Evolutionary conservation across 2,888 invertebrate species (phyloP), one percentile per base, ranked within the genome.

Genomic region (Siphlonurus alternatus): DNA sequence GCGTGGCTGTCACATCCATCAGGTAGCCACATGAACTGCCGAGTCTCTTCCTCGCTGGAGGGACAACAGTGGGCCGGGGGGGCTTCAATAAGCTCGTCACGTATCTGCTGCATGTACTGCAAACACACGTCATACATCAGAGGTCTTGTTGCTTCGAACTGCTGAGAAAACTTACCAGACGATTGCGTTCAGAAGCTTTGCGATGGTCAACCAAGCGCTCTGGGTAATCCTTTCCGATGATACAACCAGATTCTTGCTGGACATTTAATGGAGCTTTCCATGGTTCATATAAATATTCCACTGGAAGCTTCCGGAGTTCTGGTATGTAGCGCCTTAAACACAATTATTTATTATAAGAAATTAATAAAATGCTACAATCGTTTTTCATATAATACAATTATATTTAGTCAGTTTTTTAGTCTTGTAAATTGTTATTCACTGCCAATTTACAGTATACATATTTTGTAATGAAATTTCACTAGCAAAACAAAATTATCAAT

Each of bases 141-240:
- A 23, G 7, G 22, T 23, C 3, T 54, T 54, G 19, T n/a, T n/a
- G n/a, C n/a, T n/a, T n/a, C n/a, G n/a, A n/a, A n/a, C n/a, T n/a
- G n/a, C n/a, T 5, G 15, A 51, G 38, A 24, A 10, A 15, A 2
- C 59, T 63, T 79, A 81, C 81, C 68, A 74, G 71, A 63, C 76
- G 76, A 73, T 85, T 85, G 62, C 75, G 73, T 64, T 77, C 73
- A 0, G 81, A 79, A 0, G 81, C 83, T 25, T 70, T 69, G 18
- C 78, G 71, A 66, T 87, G 83, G 73, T 86, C 80, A 25, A 87
- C 81, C 1, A 87, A 78, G 0, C 84, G 83, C 25, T 78, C 77
- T 0, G 87, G 87, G 76, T 88, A 88, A 67, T 87, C 80, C 63
- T 78, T 77, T 1, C 88, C 87, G 69, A 85, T 78, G 61, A 87